These are phyloP conservation scores for Gryllus longicercus DNA, from an alignment of 2,888 invertebrate genomes.

Conservation along the genomic window DNA sequence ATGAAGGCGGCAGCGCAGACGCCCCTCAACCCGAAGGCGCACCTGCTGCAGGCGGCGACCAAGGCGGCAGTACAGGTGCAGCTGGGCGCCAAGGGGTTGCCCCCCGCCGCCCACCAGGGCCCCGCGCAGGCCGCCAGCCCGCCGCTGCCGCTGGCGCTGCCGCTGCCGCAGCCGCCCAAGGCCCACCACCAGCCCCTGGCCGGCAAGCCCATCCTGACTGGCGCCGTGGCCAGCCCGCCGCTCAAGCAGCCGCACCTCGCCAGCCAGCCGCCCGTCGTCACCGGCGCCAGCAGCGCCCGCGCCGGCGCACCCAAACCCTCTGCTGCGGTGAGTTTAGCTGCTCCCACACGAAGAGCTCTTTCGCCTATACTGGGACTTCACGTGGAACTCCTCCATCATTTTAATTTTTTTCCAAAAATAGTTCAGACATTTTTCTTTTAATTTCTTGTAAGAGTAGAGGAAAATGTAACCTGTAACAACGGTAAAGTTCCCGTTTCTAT, in stretches of 20 bases:
- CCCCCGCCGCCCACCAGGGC: constrained; percentile 18
- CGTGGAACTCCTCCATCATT: too few relatives aligned
- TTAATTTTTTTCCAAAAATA: too few relatives aligned
- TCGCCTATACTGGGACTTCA: too few relatives aligned
- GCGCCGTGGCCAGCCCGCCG: constrained; percentile 56
- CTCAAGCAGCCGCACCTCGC: constrained; percentile 49
- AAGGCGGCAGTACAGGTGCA: background rate
- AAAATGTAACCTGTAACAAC: too few relatives aligned
- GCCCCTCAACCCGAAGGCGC: constrained; percentile 48
- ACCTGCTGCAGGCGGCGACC: constrained; percentile 47
- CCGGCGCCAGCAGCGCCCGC: constrained; percentile 46
- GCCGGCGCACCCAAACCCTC: constrained; percentile 37
- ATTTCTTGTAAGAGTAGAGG: too few relatives aligned
- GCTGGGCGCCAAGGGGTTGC: background rate
- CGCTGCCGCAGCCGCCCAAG: constrained; percentile 40
- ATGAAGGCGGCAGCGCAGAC: constrained; percentile 41
- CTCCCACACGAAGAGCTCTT: too few relatives aligned
- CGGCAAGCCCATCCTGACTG: constrained; percentile 38
- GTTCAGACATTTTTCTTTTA: too few relatives aligned
- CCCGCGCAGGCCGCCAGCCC: background rate
- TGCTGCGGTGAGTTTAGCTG: background rate
- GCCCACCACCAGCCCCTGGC: constrained; percentile 37
- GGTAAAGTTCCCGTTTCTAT: too few relatives aligned
- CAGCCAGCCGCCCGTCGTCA: constrained; percentile 50
- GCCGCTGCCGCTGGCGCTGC: background rate